Evolutionary conservation across 2,888 invertebrate genomes (phyloP).

Genomic region (Melanargia galathea): DNA sequence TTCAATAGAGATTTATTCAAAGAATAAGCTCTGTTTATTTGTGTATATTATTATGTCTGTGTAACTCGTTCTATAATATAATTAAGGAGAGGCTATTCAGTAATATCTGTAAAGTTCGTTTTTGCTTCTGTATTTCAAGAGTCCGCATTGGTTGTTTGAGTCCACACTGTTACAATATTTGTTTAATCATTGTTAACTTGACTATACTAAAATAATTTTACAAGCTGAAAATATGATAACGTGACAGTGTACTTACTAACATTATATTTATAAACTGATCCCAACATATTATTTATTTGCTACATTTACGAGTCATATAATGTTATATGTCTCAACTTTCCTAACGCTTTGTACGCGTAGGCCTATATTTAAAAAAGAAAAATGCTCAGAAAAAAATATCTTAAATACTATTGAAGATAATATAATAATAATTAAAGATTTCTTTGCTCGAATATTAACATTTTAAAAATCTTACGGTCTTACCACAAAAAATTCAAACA

Average conservation of each 20-base stretch:
- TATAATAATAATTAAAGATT: too few species aligned
- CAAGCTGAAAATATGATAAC: slow-evolving; percentile 11
- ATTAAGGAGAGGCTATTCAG: too few species aligned
- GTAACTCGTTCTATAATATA: background rate
- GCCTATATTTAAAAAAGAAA: background rate
- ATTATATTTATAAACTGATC: slow-evolving; percentile 68
- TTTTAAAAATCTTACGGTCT: too few species aligned
- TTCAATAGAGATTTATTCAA: background rate
- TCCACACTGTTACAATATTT: background rate
- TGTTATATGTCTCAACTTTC: background rate
- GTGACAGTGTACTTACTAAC: slow-evolving; percentile 33
- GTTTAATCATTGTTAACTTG: background rate
- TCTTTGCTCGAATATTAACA: too few species aligned
- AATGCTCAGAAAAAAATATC: background rate
- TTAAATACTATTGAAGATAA: too few species aligned
- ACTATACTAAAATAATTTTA: background rate
- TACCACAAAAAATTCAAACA: too few species aligned
- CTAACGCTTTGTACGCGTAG: background rate
- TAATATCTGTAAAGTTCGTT: background rate
- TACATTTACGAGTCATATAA: background rate
- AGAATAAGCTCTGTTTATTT: too few species aligned
- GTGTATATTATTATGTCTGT: background rate
- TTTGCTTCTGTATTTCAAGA: background rate
- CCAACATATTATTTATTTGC: slow-evolving; percentile 42
- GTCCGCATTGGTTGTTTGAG: background rate